Evolutionary conservation across 2,888 invertebrate genomes (phyloP).

Genomic region (Epirrhoe alternata): DNA sequence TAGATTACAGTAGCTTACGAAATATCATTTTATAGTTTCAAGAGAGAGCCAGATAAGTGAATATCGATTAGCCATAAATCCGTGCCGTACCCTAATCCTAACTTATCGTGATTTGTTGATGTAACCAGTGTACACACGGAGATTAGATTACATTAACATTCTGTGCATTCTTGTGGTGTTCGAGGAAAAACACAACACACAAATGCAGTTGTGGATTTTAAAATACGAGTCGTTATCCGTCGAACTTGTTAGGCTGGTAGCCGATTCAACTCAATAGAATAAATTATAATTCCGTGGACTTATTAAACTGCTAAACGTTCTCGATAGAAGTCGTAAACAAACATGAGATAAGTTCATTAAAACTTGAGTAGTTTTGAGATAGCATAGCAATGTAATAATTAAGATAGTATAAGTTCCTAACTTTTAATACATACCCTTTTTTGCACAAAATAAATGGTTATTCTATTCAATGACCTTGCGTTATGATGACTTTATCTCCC

Average conservation of each 20-base stretch:
- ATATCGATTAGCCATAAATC: conserved; percentile 43
- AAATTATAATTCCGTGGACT: no score
- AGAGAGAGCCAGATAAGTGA: conserved; percentile 6
- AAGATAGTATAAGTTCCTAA: no score
- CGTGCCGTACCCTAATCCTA: conserved; percentile 43
- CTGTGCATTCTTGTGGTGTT: conserved; percentile 30
- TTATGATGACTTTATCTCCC: no score
- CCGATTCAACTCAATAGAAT: no score
- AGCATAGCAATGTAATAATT: no score
- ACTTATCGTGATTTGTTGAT: conserved; percentile 56
- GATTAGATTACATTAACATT: conserved; percentile 51
- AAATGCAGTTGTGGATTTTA: not conserved
- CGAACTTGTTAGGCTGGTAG: not conserved
- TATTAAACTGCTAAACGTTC: no score
- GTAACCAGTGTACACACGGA: conserved; percentile 46
- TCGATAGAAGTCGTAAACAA: no score
- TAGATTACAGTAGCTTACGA: not conserved
- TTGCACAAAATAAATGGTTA: no score
- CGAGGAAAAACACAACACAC: conserved; percentile 23
- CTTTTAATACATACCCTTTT: no score
- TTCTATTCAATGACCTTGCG: no score
- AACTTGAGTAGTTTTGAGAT: no score
- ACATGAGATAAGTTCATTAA: no score
- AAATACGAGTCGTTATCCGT: not conserved
- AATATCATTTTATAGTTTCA: not conserved